phyloP scores from a whole-genome alignment of 2,113 vertebrate genomes.

The Chauna torquata region DNA sequence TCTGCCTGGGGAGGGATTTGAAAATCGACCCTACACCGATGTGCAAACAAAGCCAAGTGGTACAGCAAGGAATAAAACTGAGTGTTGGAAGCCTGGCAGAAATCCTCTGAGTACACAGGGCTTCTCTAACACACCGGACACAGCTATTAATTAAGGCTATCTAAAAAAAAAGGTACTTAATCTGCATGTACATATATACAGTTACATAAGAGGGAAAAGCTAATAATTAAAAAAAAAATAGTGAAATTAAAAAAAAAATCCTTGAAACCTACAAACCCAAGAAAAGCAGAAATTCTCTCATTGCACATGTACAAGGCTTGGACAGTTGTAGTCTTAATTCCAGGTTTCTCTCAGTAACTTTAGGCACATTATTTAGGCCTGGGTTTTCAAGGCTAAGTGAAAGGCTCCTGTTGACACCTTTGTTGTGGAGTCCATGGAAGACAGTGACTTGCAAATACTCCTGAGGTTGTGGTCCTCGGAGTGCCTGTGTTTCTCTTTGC shows the following conservation, averaged over 20 bases:
- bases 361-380: background rate
- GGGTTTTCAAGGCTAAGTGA: background rate
- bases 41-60: conserved; percentile 10
- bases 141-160: background rate
- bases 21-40: background rate
- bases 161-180: background rate
- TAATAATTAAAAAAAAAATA: background rate
- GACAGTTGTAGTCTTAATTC: background rate
- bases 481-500: background rate
- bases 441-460: background rate
- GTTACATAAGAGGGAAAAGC: background rate
- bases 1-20: conserved; percentile 1
- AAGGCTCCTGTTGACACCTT: background rate
- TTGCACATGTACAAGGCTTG: background rate
- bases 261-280: background rate
- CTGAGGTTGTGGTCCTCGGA: background rate
- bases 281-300: background rate
- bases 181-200: background rate
- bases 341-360: background rate
- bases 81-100: background rate
- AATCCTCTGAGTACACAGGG: background rate
- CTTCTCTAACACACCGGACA: background rate
- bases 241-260: background rate
- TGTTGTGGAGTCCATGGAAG: background rate
- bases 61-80: background rate